phyloP scores from a whole-genome alignment of 2,888 invertebrate species.

The Oscheius sp. region DNA sequence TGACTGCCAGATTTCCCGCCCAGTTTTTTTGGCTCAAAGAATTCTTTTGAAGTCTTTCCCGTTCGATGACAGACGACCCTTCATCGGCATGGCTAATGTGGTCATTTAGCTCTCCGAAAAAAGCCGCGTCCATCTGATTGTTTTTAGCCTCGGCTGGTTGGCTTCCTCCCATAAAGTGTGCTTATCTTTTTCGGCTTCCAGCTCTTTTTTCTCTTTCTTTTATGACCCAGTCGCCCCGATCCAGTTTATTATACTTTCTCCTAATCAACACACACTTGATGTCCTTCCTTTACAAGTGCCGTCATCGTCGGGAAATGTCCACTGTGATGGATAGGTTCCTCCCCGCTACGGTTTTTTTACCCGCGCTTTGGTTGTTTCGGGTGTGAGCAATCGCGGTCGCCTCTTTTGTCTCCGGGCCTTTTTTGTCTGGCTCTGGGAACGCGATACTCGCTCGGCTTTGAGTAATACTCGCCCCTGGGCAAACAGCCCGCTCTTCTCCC shows the following conservation, averaged over 20 bases:
- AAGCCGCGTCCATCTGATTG: not conserved
- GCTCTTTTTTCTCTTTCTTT: not conserved
- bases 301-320: too few relatives aligned
- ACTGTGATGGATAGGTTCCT: too few relatives aligned
- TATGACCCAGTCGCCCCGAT: conserved; percentile 4
- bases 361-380: too few relatives aligned
- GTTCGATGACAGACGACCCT: conserved; percentile 11
- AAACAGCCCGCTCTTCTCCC: too few relatives aligned
- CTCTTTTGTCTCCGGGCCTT: too few relatives aligned
- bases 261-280: too few relatives aligned
- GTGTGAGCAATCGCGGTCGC: too few relatives aligned
- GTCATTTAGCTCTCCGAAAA: not conserved
- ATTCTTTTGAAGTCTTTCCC: not conserved
- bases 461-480: too few relatives aligned
- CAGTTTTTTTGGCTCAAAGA: not conserved
- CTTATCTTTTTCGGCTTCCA: not conserved
- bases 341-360: too few relatives aligned
- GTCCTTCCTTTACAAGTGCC: too few relatives aligned
- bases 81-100: conserved; percentile 25
- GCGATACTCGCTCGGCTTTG: too few relatives aligned
- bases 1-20: not conserved
- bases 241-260: not conserved
- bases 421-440: too few relatives aligned
- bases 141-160: not conserved
- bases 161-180: not conserved